Percentiles rank a stretch among this genome's conserved stretches.
Evolutionary conservation across 1,140 invertebrate species (phyloP).

Genomic region (Papilio polyxenes): DNA sequence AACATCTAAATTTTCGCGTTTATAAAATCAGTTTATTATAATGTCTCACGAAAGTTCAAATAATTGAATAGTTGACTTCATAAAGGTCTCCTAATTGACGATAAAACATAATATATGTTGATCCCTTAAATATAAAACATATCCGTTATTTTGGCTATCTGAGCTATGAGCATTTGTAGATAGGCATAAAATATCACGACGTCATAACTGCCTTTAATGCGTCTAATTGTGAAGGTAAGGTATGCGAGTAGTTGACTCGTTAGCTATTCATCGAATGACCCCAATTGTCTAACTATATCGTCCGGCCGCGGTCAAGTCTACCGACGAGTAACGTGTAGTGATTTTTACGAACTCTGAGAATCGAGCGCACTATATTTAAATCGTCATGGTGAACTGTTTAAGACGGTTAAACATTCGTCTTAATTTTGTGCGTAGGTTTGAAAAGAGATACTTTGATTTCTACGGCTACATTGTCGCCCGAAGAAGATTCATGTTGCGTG

Average conservation of each 20-base stretch:
- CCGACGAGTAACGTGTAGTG: conserved; percentile 34
- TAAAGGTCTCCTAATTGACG: too few species aligned
- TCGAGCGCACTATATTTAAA: conserved; percentile 16
- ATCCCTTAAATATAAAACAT: too few species aligned
- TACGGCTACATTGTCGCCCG: too few species aligned
- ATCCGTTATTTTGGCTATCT: too few species aligned
- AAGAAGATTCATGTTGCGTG: too few species aligned
- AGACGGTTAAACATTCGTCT: conserved; percentile 4
- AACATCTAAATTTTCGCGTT: too few species aligned
- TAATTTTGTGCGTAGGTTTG: neutral
- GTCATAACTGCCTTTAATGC: neutral
- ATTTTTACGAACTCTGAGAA: conserved; percentile 36
- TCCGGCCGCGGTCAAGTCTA: conserved; percentile 41
- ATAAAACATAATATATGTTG: too few species aligned
- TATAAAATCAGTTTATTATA: too few species aligned
- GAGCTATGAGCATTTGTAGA: neutral
- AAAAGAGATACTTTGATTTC: conserved; percentile 1
- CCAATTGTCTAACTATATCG: conserved; percentile 70
- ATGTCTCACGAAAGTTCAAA: too few species aligned
- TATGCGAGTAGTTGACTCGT: conserved; percentile 41
- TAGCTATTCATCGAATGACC: conserved; percentile 67
- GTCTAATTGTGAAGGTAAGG: conserved; percentile 25
- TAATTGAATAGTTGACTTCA: too few species aligned
- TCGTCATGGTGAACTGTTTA: conserved; percentile 1
- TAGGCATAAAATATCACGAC: neutral